Percentiles rank a stretch among this genome's conserved stretches.
phyloP scores from a whole-genome alignment of 2,888 invertebrate species.

The Epiperipatus broadwayi region DNA sequence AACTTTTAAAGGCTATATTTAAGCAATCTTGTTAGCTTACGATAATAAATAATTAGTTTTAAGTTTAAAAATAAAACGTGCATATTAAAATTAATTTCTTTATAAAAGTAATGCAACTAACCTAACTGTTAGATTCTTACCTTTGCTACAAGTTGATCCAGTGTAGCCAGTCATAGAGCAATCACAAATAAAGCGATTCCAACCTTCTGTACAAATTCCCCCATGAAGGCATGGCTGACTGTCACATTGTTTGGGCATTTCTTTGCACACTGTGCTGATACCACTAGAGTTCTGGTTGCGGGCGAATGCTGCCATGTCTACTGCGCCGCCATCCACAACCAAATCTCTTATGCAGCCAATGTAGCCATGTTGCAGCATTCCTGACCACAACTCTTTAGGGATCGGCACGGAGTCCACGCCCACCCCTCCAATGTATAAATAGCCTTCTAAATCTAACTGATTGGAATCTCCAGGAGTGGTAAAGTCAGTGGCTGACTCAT shows the following conservation, averaged over 20 bases:
- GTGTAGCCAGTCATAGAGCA: constrained; percentile 70
- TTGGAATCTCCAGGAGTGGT: constrained; percentile 70
- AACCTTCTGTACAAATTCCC: constrained; percentile 72
- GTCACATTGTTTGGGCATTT: constrained; percentile 31
- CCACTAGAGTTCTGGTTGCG: constrained; percentile 75
- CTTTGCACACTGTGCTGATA: constrained; percentile 69
- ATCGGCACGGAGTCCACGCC: constrained; percentile 58
- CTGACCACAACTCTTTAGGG: constrained; percentile 75
- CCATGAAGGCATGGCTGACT: constrained; percentile 74
- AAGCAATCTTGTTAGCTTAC: too few relatives aligned
- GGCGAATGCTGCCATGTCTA: constrained; percentile 71
- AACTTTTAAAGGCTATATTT: neutral
- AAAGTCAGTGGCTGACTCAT: constrained; percentile 67
- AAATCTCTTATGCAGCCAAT: constrained; percentile 83
- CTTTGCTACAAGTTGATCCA: constrained; percentile 74
- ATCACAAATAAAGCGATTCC: constrained; percentile 85
- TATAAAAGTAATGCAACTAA: constrained; percentile 11
- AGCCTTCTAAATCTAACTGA: constrained; percentile 66
- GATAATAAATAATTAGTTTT: too few relatives aligned
- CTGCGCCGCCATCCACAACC: constrained; percentile 61
- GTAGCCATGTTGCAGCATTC: constrained; percentile 66
- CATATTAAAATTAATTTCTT: too few relatives aligned
- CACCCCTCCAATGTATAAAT: constrained; percentile 69
- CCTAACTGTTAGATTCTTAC: constrained; percentile 29
- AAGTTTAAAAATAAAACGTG: too few relatives aligned